These are phyloP conservation scores for Diabrotica virgifera DNA, from an alignment of 1,140 invertebrate genomes.

Conservation along the genomic window DNA sequence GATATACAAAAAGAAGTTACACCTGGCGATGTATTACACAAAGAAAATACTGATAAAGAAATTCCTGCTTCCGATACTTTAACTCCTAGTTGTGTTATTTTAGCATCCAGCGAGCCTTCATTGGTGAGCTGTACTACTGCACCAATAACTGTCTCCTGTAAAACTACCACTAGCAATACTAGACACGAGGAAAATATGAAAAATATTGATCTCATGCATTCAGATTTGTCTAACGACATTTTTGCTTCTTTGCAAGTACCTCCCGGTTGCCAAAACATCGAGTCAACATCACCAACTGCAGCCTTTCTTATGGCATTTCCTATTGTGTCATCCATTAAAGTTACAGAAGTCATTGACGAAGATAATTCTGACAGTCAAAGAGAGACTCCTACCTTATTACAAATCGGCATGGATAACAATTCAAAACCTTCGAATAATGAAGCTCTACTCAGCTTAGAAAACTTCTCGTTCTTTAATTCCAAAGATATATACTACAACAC, in stretches of 20 bases:
- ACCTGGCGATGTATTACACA: no score
- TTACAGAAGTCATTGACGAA: constrained; percentile 57
- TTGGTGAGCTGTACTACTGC: no score
- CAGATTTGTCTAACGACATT: constrained; percentile 70
- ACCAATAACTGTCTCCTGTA: no score
- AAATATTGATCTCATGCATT: constrained; percentile 48
- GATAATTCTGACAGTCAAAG: constrained; percentile 56
- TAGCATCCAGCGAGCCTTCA: no score
- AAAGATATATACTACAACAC: constrained; percentile 28
- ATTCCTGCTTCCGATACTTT: no score
- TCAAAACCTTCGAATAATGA: constrained; percentile 48
- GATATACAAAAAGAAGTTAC: no score
- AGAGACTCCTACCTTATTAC: constrained; percentile 57
- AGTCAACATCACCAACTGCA: constrained; percentile 72
- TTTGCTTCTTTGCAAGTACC: constrained; percentile 66
- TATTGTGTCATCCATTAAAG: constrained; percentile 60
- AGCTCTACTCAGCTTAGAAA: constrained; percentile 43
- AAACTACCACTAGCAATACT: not conserved
- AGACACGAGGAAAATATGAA: constrained; percentile 17
- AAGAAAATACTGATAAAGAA: no score
- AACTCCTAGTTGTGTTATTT: no score
- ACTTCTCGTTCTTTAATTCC: constrained; percentile 42
- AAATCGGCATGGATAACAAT: constrained; percentile 60
- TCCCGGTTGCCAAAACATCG: constrained; percentile 59
- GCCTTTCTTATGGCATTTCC: constrained; percentile 75